phyloP scores from a whole-genome alignment of 2,888 invertebrate genomes.

The Agrotis ipsilon region DNA sequence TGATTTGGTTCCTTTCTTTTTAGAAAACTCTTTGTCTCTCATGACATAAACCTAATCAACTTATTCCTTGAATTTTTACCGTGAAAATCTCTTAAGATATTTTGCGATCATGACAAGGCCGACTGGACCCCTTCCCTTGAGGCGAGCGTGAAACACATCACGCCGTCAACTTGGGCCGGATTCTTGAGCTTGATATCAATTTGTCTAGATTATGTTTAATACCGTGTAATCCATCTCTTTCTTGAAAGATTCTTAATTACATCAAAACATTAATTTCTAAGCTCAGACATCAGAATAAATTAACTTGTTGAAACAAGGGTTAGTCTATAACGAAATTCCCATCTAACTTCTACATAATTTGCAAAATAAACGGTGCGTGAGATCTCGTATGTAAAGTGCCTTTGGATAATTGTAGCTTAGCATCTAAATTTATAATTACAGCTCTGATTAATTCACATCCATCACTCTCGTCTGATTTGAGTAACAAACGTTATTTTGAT shows the following conservation, averaged over 20 bases:
- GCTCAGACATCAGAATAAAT: slow-evolving; percentile 4
- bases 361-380: slow-evolving; percentile 36
- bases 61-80: too few species aligned
- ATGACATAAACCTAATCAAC: too few species aligned
- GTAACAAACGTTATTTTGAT: slow-evolving; percentile 78
- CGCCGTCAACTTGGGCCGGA: too few species aligned
- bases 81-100: too few species aligned
- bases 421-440: slow-evolving; percentile 76
- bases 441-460: slow-evolving; percentile 80
- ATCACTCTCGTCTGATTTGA: slow-evolving; percentile 67
- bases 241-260: not conserved
- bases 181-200: too few species aligned
- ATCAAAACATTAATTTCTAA: not conserved
- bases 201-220: not conserved
- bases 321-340: slow-evolving; percentile 1
- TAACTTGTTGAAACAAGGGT: slow-evolving; percentile 17
- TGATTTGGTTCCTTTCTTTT: too few species aligned
- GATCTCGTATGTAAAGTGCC: slow-evolving; percentile 40
- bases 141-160: too few species aligned
- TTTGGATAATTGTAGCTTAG: slow-evolving; percentile 67
- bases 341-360: slow-evolving; percentile 32
- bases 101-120: too few species aligned
- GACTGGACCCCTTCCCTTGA: too few species aligned
- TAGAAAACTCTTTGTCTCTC: too few species aligned
- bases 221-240: not conserved